A percentile compares a stretch with the other conserved stretches of the same genome.
These are phyloP conservation scores for Strongylocentrotus purpuratus DNA, from an alignment of 35 echinoderm and acorn worm species.

Conservation along the genomic window DNA sequence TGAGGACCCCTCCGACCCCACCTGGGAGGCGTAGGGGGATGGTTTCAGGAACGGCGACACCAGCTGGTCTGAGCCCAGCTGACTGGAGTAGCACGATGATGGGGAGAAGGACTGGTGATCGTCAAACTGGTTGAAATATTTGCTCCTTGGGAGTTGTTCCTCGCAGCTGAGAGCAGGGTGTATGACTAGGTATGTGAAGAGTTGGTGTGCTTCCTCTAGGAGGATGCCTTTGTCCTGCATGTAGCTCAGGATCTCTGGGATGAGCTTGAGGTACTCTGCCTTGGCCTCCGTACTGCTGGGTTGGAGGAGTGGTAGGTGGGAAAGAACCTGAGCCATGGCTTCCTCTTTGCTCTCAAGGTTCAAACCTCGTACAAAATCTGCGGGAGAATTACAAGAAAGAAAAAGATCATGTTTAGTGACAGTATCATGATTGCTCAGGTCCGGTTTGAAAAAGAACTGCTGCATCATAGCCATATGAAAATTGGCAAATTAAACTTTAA, in stretches of 20 bases:
- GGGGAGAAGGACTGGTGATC: slow-evolving; percentile 49
- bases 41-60: slow-evolving; percentile 50
- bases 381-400: background rate
- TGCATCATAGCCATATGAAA: background rate
- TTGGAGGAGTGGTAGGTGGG: slow-evolving; percentile 89
- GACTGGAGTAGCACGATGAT: background rate
- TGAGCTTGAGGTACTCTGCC: slow-evolving; percentile 86
- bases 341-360: slow-evolving; percentile 79
- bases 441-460: background rate
- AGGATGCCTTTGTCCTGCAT: slow-evolving; percentile 78
- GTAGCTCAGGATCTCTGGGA: slow-evolving; percentile 86
- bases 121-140: slow-evolving; percentile 82
- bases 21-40: slow-evolving; percentile 55
- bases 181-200: slow-evolving; percentile 93
- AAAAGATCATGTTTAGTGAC: background rate
- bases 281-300: slow-evolving; percentile 87
- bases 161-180: slow-evolving; percentile 93
- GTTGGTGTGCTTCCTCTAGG: slow-evolving; percentile 84
- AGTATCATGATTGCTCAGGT: background rate
- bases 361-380: slow-evolving; percentile 90
- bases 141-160: slow-evolving; percentile 77
- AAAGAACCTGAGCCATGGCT: slow-evolving; percentile 81
- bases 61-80: slow-evolving; percentile 12
- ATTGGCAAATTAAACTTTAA: background rate
- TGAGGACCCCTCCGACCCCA: slow-evolving; percentile 43